Evolutionary conservation across 2,888 invertebrate genomes (phyloP).

Genomic region (Athalia circularis): DNA sequence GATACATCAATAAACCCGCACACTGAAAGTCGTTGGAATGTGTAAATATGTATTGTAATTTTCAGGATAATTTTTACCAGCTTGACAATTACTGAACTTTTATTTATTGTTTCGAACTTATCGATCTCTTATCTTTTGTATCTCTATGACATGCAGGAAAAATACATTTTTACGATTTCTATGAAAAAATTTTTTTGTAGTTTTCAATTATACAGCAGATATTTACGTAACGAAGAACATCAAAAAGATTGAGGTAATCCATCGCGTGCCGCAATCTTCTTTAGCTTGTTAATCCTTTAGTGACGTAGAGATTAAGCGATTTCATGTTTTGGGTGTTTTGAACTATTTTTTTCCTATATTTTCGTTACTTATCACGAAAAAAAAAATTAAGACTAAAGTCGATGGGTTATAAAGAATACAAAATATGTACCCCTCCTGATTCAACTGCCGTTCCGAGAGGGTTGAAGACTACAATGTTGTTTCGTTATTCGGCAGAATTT

Average conservation of each 20-base stretch:
- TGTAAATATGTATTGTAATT: conserved; percentile 1
- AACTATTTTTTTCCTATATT: not conserved
- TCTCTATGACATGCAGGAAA: too few species aligned
- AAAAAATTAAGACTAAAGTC: not conserved
- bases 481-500: conserved; percentile 82
- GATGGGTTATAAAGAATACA: not conserved
- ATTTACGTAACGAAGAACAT: too few species aligned
- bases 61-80: not conserved
- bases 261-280: too few species aligned
- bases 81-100: not conserved
- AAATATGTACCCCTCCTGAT: not conserved
- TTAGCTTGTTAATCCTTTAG: too few species aligned
- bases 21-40: conserved; percentile 47
- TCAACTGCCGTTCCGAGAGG: not conserved
- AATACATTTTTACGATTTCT: too few species aligned
- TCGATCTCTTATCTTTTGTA: too few species aligned
- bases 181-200: too few species aligned
- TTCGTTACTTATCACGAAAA: too few species aligned
- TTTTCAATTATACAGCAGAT: too few species aligned
- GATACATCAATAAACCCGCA: conserved; percentile 80
- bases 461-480: not conserved
- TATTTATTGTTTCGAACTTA: not conserved
- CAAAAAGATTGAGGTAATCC: too few species aligned
- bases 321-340: too few species aligned
- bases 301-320: too few species aligned